Conservation (phyloP, 64 coral and sea anemone genomes). For the Montipora cactus region DNA sequence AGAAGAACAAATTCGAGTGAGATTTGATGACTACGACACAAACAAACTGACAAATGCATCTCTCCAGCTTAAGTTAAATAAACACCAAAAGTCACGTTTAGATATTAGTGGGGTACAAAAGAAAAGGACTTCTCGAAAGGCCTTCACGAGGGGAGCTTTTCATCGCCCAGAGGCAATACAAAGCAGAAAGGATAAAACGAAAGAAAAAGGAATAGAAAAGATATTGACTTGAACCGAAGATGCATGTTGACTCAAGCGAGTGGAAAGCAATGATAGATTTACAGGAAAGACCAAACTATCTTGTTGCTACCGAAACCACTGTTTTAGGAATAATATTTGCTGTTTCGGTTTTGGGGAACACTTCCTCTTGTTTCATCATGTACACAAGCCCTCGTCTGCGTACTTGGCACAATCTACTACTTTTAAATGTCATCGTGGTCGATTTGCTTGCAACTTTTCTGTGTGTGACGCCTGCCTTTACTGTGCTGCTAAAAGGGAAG, state of each 20-base stretch:
- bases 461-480: slow-evolving; percentile 50
- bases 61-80: too few relatives aligned
- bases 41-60: too few relatives aligned
- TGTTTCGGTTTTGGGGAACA: slow-evolving; percentile 57
- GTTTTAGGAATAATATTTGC: slow-evolving; percentile 49
- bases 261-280: slow-evolving; percentile 68
- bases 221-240: neutral
- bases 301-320: slow-evolving; percentile 53
- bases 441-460: slow-evolving; percentile 62
- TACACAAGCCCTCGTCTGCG: slow-evolving; percentile 71
- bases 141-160: too few relatives aligned
- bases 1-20: too few relatives aligned
- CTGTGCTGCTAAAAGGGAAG: slow-evolving; percentile 49
- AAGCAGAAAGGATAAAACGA: neutral
- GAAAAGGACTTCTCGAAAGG: too few relatives aligned
- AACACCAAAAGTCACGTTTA: too few relatives aligned
- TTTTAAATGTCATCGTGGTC: slow-evolving; percentile 75
- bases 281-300: slow-evolving; percentile 35
- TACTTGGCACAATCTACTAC: slow-evolving; percentile 85
- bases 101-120: too few relatives aligned
- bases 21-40: too few relatives aligned
- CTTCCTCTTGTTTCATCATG: slow-evolving; percentile 73
- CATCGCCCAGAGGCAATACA: neutral
- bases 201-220: neutral
- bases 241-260: neutral